A percentile compares a stretch with the other conserved stretches of the same genome.
phyloP scores from a whole-genome alignment of 2,797 vertebrate species.

The Merluccius polli region DNA sequence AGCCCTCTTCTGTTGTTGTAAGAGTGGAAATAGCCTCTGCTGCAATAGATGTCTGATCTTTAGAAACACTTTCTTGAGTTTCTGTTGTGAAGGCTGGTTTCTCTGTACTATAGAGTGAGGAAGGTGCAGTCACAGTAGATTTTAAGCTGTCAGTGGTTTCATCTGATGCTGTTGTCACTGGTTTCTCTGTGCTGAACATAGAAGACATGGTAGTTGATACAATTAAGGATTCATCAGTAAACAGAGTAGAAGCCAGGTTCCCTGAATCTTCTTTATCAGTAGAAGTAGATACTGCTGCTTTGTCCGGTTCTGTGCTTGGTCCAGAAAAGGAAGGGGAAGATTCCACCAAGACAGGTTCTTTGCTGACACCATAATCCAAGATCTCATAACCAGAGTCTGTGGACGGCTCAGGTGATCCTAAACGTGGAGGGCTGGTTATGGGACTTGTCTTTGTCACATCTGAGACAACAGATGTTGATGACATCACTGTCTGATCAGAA shows the following conservation, averaged over 20 bases:
- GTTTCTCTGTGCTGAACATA: neutral
- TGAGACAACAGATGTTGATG: neutral
- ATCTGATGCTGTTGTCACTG: conserved; percentile 5
- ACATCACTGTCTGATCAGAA: neutral
- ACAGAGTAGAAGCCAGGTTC: neutral
- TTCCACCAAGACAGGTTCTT: neutral
- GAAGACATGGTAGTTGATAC: neutral
- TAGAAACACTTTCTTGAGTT: neutral
- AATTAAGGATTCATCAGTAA: neutral
- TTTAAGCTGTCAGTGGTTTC: conserved; percentile 10
- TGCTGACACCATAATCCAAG: neutral
- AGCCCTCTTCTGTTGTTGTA: neutral
- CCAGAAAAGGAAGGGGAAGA: neutral
- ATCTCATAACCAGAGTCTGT: neutral
- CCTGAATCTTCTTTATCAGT: neutral
- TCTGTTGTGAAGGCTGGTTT: conserved; percentile 15
- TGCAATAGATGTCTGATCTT: neutral
- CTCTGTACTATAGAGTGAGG: conserved; percentile 25
- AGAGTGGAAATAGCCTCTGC: neutral
- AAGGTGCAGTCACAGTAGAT: neutral
- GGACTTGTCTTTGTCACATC: neutral
- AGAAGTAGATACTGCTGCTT: neutral
- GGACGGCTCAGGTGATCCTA: neutral
- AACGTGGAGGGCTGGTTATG: too few relatives aligned
- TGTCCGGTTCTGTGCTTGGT: conserved; percentile 6